Base-by-base conservation (phyloP, 2,113 vertebrate genomes). In the Chionomys nivalis region DNA sequence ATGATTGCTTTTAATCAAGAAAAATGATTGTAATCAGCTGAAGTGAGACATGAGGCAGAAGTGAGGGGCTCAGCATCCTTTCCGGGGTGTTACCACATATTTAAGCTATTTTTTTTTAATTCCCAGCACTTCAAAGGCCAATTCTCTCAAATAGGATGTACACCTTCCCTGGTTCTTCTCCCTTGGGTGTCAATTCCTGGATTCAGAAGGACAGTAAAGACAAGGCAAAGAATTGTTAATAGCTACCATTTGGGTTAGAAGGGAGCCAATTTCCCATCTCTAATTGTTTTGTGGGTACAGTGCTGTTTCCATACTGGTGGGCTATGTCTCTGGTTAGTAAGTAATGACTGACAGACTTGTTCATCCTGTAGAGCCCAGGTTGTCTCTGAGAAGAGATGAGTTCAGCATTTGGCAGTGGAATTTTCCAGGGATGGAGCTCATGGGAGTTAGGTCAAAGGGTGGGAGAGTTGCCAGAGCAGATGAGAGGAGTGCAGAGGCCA, bases 1-100 rank as follows among this genome's bases (percentile, higher is more conserved):
- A 89, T 82, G 86, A 91, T 47, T 90, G 70, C 88, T 92, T 97
- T 96, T 89, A 89, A 92, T 97, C 92, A 89, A 91, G 79, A 76
- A 90, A 89, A 44, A 93, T 97, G 92, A 94, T 92, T 81, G 94
- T 82, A 89, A 95, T 92, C 65, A 93, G 81, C 92, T 96, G 66
- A 75, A 94, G 81, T 92, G 86, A 79, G 52, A 97, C 78, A 70
- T 81, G 85, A 93, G 42, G 58, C 47, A 90, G 42, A 79, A 31
- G 36, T 86, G 89, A 93, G 94, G 86, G 65, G 21, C 49, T 39
- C 70, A 85, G 85, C 36, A 81, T 42, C 78, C 42, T 90, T 94
- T 93, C 47, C 52, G 26, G 52, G 66, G 44, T 33, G 28, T 90
- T 87, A 72, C 24, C 78, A 83, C 93, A 68, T 33, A 94, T 94